Evolutionary conservation across 2,888 invertebrate species (phyloP), one percentile per base, ranked within the genome.

Genomic region (Steinernema carpocapsae): DNA sequence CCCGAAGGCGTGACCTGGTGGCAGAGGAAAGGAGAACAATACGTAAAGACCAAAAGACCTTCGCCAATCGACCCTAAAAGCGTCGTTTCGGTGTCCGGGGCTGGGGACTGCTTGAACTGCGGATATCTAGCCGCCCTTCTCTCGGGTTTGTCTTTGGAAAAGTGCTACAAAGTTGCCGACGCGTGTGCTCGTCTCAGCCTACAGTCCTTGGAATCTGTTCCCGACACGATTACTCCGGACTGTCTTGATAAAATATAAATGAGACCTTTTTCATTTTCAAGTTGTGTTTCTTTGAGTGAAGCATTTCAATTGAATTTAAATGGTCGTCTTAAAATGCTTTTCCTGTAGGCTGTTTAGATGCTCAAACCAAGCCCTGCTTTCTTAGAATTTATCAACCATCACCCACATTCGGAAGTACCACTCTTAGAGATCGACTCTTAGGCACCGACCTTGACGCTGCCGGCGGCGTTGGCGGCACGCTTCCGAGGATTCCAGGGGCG

Each of bases 1-100:
- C 24, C 71, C 6, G 12, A 74, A n/a, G 74, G 74, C 22, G 56
- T 74, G 22, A 70, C 59, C 24, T 70, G 70, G 37, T 73, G 59
- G 59, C 37, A 56, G 7, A 56, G 42, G 19, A 17, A 51, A 19
- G 42, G 51, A 6, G 1, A 37, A 32, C 59, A 76, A 32, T 75
- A 77, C 43, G 1, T 24, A 32, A 51, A 45, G 6, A 42, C 45
- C 45, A 45, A 19, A 17, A n/a, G 12, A 0, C 24, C 22, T 3
- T 74, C 77, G 24, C 73, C 74, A 22, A 51, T 76, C 2, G 14
- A 46, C 10, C 46, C 71, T n/a, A 70, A 72, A 12, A 71, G 78
- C 7, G 72, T 86, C 56, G 79, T 84, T 24, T 86, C 85, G 0
- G 86, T 80, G 37, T 86, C 86, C 7, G 86, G 86, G 22, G 84